phyloP scores from a whole-genome alignment of 2,113 vertebrate genomes.

The Australoheros scitulus region DNA sequence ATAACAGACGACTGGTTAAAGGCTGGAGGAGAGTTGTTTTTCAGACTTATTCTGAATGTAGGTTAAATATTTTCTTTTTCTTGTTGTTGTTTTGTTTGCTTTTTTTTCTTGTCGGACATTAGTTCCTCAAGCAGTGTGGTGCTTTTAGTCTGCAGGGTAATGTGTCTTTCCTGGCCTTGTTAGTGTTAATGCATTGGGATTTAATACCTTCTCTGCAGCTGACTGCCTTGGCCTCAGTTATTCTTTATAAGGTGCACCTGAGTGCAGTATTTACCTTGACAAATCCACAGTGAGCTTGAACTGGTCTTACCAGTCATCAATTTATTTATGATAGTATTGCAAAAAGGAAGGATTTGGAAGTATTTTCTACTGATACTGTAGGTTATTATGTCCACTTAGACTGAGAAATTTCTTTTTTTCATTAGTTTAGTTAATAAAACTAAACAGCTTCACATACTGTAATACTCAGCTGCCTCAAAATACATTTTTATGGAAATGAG shows the following conservation, averaged over 20 bases:
- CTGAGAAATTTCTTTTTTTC: background rate
- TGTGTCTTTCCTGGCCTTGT: constrained; percentile 1
- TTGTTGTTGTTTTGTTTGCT: too few relatives aligned
- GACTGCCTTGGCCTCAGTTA: background rate
- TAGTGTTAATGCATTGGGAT: constrained; percentile 1
- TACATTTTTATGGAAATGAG: background rate
- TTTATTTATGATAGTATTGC: background rate
- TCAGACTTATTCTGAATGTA: constrained; percentile 19
- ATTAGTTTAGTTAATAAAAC: background rate
- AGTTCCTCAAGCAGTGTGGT: background rate
- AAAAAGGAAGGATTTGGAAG: background rate
- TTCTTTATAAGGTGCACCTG: background rate
- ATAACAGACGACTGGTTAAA: constrained; percentile 49
- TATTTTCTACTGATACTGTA: background rate
- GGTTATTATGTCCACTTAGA: background rate
- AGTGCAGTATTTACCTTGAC: background rate
- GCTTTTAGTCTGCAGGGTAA: background rate
- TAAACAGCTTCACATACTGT: background rate
- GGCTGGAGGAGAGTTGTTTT: constrained; percentile 33
- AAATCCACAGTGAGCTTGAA: background rate
- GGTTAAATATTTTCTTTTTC: constrained; percentile 9
- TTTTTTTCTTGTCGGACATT: background rate
- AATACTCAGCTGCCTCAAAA: background rate
- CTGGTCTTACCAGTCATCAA: background rate
- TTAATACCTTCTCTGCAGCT: background rate